Evolutionary conservation across 1,140 invertebrate species (phyloP).

Genomic region (Apis cerana): DNA sequence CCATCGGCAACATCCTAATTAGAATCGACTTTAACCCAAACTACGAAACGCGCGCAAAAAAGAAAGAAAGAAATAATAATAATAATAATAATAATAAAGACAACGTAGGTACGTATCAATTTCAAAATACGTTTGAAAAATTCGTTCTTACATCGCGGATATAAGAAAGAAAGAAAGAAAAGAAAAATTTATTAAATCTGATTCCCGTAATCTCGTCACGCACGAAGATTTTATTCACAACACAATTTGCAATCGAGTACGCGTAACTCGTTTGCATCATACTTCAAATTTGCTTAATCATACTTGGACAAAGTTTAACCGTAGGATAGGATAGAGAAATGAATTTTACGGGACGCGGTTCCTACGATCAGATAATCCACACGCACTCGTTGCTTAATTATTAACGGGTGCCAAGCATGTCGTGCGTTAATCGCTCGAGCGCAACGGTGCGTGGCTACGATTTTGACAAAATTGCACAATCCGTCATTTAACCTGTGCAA

Average conservation of each 20-base stretch:
- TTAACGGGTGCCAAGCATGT: constrained; percentile 20
- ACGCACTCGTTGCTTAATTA: constrained; percentile 36
- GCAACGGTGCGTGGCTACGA: constrained; percentile 28
- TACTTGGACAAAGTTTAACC: not conserved
- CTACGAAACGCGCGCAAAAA: not conserved
- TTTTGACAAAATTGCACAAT: constrained; percentile 46
- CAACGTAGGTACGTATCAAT: no score
- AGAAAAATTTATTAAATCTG: no score
- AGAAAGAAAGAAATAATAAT: not conserved
- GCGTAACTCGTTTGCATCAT: not conserved
- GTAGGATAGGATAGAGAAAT: constrained; percentile 7
- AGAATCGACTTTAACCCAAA: not conserved
- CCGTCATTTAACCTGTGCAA: constrained; percentile 42
- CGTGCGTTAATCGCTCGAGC: constrained; percentile 25
- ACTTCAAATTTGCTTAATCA: no score
- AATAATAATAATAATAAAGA: not conserved
- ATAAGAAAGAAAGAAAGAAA: no score
- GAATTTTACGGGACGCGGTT: constrained; percentile 43
- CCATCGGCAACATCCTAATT: not conserved
- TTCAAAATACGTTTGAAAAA: no score
- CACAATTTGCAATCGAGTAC: not conserved
- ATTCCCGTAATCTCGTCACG: no score
- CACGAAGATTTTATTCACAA: not conserved
- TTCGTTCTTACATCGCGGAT: no score
- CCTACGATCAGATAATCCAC: constrained; percentile 57